Evolutionary conservation across 1,140 invertebrate genomes (phyloP).

Genomic region (Achroia grisella): DNA sequence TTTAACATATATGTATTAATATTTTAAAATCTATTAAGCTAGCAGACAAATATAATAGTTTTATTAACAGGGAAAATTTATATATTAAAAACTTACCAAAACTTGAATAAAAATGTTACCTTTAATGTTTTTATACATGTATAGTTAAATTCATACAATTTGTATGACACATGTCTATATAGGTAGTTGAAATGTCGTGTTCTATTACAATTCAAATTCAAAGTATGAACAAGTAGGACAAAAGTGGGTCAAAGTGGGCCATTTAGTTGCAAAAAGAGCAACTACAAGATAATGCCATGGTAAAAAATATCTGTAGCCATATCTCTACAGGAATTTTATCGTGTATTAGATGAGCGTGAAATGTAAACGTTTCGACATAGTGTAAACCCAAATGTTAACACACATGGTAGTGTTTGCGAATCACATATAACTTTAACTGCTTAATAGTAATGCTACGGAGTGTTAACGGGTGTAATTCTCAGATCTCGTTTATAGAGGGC

Average conservation of each 20-base stretch:
- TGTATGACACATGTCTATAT: too few relatives aligned
- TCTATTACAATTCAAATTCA: neutral
- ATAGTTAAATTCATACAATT: too few relatives aligned
- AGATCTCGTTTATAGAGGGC: slow-evolving; percentile 14
- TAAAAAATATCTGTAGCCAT: slow-evolving; percentile 4
- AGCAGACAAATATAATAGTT: too few relatives aligned
- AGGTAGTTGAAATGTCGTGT: neutral
- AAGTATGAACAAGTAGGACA: slow-evolving; percentile 1
- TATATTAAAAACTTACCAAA: too few relatives aligned
- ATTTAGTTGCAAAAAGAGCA: neutral
- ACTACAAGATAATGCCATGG: neutral
- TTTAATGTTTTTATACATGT: too few relatives aligned
- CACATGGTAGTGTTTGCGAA: slow-evolving; percentile 24
- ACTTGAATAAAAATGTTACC: too few relatives aligned
- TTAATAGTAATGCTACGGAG: slow-evolving; percentile 1
- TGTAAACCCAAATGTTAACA: slow-evolving; percentile 14
- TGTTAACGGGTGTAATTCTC: too few relatives aligned
- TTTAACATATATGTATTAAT: too few relatives aligned
- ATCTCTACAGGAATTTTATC: slow-evolving; percentile 20
- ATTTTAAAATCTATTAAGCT: too few relatives aligned
- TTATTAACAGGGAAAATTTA: too few relatives aligned
- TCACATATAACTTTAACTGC: slow-evolving; percentile 17
- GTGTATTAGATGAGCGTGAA: slow-evolving; percentile 21
- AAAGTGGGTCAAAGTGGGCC: neutral
- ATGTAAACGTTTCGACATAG: slow-evolving; percentile 21